These are phyloP conservation scores for Gobio gobio DNA, from an alignment of 2,113 vertebrate genomes.

Conservation along the genomic window DNA sequence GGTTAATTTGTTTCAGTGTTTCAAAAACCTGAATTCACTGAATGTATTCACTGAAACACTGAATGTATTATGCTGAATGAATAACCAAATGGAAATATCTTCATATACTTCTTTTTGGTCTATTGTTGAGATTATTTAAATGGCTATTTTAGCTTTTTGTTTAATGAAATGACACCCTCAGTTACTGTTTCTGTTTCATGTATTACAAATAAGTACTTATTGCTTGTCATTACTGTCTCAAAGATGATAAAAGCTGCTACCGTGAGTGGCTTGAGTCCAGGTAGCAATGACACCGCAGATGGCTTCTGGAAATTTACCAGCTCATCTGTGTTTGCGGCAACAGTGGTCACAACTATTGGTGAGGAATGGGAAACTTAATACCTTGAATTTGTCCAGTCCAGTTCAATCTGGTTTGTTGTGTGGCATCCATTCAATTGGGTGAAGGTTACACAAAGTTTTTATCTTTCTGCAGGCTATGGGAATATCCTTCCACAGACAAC, in stretches of 20 bases:
- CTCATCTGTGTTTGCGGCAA: constrained; percentile 91
- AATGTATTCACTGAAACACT: no score
- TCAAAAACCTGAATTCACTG: background rate
- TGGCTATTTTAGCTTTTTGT: background rate
- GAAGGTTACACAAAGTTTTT: constrained; percentile 46
- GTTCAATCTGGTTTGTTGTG: background rate
- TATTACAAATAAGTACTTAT: background rate
- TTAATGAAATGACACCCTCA: background rate
- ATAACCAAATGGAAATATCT: background rate
- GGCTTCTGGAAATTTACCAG: constrained; percentile 88
- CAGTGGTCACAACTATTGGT: constrained; percentile 91
- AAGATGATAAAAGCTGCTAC: constrained; percentile 78
- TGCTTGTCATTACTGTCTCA: constrained; percentile 23
- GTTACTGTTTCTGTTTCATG: background rate
- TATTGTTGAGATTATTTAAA: background rate
- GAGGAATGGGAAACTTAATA: constrained; percentile 48
- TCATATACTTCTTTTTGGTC: background rate
- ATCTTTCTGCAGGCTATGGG: constrained; percentile 81
- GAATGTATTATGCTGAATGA: background rate
- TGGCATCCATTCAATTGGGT: background rate
- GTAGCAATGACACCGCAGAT: constrained; percentile 78
- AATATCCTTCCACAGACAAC: constrained; percentile 83
- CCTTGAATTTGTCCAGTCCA: background rate
- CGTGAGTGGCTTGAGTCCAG: constrained; percentile 78
- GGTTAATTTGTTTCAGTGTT: background rate